Percentiles rank a stretch among this genome's conserved stretches.
Conservation (phyloP, 2,113 vertebrate species). For the Noctilio leporinus region DNA sequence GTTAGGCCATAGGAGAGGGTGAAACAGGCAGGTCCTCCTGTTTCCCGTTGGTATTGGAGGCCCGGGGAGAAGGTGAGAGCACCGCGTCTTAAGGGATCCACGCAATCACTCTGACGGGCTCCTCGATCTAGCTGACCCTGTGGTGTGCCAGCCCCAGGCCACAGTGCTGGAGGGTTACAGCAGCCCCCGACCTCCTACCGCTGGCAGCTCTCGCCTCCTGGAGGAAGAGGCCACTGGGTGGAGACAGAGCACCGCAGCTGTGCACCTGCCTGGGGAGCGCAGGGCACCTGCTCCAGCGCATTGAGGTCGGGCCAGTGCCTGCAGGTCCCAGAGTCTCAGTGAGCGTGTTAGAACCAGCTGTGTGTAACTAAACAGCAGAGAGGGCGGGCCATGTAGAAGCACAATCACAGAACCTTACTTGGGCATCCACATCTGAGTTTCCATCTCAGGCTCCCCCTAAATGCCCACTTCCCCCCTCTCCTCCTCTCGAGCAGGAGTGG, state of each 20-base stretch:
- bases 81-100: too few species aligned
- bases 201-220: accelerated
- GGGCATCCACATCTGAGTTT: accelerated
- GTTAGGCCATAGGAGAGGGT: accelerated
- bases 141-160: neutral
- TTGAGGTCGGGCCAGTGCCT: accelerated
- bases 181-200: neutral
- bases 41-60: neutral
- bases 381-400: accelerated
- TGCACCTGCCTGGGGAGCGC: too few species aligned
- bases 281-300: too few species aligned
- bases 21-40: too few species aligned
- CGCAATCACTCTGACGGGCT: neutral
- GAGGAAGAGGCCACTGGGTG: neutral
- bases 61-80: neutral
- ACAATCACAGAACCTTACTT: accelerated
- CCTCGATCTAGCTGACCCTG: neutral
- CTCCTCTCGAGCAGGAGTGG: neutral
- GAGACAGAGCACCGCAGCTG: neutral
- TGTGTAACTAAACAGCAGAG: accelerated
- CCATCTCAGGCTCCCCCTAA: accelerated
- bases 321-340: accelerated
- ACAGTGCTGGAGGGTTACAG: accelerated
- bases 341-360: neutral
- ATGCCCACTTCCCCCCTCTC: neutral